Conservation (phyloP, 2,113 vertebrate species). For the Xyliphius kryptos region DNA sequence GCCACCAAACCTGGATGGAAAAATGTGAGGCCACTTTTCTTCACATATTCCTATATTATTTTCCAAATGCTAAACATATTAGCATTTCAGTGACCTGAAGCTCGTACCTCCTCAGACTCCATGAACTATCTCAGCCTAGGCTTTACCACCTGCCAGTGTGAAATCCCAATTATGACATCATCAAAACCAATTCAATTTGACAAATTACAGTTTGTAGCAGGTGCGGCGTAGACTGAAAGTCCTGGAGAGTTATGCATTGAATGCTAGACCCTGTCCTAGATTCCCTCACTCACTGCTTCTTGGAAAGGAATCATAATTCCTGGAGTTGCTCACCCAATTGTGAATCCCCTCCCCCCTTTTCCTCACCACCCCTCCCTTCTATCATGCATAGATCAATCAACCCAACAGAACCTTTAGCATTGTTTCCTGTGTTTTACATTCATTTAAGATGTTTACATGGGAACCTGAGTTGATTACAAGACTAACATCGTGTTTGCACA, state of each 20-base stretch:
- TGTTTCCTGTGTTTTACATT: too few relatives aligned
- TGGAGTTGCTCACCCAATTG: constrained; percentile 46
- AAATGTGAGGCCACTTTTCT: constrained; percentile 42
- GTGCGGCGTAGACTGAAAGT: constrained; percentile 64
- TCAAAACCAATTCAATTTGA: not conserved
- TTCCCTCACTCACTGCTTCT: constrained; percentile 41
- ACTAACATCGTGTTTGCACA: constrained; percentile 52
- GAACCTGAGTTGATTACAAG: not conserved
- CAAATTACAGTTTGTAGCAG: not conserved
- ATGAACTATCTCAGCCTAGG: constrained; percentile 63
- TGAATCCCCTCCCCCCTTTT: constrained; percentile 23
- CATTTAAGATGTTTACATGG: constrained; percentile 10
- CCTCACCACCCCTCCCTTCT: constrained; percentile 40
- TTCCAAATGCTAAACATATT: constrained; percentile 22
- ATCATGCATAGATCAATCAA: too few relatives aligned
- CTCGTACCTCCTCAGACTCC: constrained; percentile 32
- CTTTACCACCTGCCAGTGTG: constrained; percentile 21
- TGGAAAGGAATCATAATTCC: constrained; percentile 50
- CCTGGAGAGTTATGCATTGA: constrained; percentile 32
- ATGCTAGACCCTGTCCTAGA: not conserved
- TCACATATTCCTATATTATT: not conserved
- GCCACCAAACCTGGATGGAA: constrained; percentile 35
- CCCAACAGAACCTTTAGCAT: too few relatives aligned
- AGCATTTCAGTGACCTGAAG: constrained; percentile 47
- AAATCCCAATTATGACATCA: not conserved